These are phyloP conservation scores for Drosophila ananassae DNA, from an alignment of 1,140 invertebrate species.

Conservation along the genomic window DNA sequence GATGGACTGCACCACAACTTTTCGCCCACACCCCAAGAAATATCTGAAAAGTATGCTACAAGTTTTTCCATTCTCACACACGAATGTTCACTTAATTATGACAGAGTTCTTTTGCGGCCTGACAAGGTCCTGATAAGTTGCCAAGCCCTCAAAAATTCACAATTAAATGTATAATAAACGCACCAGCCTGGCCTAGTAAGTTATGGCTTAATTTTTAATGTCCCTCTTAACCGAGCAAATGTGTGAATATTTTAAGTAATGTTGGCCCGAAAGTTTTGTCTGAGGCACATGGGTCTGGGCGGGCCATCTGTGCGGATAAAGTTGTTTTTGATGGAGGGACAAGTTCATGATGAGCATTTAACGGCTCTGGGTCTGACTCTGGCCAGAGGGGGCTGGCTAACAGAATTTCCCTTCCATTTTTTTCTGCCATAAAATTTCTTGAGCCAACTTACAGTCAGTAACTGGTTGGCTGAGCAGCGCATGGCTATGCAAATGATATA, in stretches of 20 bases:
- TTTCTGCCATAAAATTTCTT: background rate
- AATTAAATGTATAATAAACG: slow-evolving; percentile 27
- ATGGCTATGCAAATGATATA: slow-evolving; percentile 46
- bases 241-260: slow-evolving; percentile 41
- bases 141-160: slow-evolving; percentile 13
- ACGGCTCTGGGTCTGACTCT: background rate
- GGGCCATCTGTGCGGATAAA: slow-evolving; percentile 8
- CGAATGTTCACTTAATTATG: slow-evolving; percentile 52
- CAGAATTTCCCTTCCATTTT: background rate
- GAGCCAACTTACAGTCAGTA: background rate
- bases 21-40: slow-evolving; percentile 16
- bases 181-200: slow-evolving; percentile 10
- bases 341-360: slow-evolving; percentile 37
- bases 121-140: slow-evolving; percentile 35
- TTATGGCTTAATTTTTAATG: slow-evolving; percentile 26
- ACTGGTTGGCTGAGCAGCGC: background rate
- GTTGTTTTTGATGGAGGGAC: slow-evolving; percentile 26
- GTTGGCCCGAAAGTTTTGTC: slow-evolving; percentile 14
- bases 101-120: slow-evolving; percentile 32
- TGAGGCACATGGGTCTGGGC: background rate
- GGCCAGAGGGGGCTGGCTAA: background rate
- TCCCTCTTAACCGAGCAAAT: slow-evolving; percentile 8
- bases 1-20: slow-evolving; percentile 47
- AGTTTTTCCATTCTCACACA: slow-evolving; percentile 15
- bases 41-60: slow-evolving; percentile 27